Evolutionary conservation across 2,113 vertebrate species (phyloP).

Genomic region (Mormyrus lacerda): DNA sequence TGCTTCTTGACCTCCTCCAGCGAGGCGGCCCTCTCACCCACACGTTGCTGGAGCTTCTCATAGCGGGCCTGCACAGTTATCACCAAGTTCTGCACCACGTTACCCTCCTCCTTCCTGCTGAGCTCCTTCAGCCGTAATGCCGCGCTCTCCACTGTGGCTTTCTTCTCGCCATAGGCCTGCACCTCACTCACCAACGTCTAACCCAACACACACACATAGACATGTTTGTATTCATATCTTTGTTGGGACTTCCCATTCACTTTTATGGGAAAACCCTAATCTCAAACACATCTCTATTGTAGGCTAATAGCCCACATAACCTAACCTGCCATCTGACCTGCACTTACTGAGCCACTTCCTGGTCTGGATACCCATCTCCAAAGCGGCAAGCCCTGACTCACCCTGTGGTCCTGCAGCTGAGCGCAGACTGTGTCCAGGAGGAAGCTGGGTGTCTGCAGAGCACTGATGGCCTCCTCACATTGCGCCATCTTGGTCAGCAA

Average conservation of each 20-base stretch:
- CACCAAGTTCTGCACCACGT: constrained; percentile 62
- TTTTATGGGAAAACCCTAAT: neutral
- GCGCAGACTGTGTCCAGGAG: constrained; percentile 61
- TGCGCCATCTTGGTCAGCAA: constrained; percentile 68
- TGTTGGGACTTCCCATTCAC: neutral
- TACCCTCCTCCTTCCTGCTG: constrained; percentile 65
- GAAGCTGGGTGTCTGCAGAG: constrained; percentile 63
- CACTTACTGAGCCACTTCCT: neutral
- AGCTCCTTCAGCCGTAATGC: constrained; percentile 58
- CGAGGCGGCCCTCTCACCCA: constrained; percentile 50
- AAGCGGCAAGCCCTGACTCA: constrained; percentile 51
- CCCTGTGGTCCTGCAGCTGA: constrained; percentile 77
- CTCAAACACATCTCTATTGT: neutral
- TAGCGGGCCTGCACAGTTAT: constrained; percentile 61
- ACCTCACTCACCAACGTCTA: constrained; percentile 65
- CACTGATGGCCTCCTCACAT: constrained; percentile 58
- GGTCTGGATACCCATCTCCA: neutral
- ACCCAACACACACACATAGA: neutral
- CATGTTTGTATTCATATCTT: neutral
- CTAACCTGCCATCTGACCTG: neutral
- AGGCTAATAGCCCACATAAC: neutral
- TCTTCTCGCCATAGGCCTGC: constrained; percentile 54
- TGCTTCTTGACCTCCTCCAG: constrained; percentile 67
- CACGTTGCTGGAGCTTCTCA: constrained; percentile 58
- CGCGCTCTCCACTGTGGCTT: constrained; percentile 50